Base-by-base conservation (phyloP, 2,888 invertebrate species). In the Pollenia amentaria region DNA sequence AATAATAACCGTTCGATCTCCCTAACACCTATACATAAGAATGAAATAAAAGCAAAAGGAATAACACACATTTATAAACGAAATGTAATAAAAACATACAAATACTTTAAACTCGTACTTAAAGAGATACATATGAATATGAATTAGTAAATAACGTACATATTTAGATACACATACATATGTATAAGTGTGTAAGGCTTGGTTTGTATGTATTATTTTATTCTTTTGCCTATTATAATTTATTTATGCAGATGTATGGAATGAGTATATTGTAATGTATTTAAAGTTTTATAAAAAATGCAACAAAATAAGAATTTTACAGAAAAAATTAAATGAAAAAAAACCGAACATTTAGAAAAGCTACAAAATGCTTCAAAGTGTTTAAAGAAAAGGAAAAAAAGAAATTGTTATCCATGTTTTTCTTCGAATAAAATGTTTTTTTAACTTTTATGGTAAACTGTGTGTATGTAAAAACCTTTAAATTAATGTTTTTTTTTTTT, bases 191-290 rank as follows among this genome's bases (percentile, higher is more conserved):
- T 3, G 11, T n/a, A n/a, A n/a, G n/a, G n/a, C n/a, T n/a, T n/a
- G n/a, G n/a, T n/a, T n/a, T n/a, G n/a, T 14, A 48, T 69, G 51
- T 55, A 42, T 62, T 53, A 44, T 29, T 55, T 75, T 62, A 48
- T 62, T 46, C 29, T 42, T 46, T 11, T 70, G 42, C n/a, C 55
- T 62, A 57, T 21, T 57, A 60, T 29, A 44, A 53, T 55, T 64
- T 51, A 67, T 70, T 38, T 38, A 42, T 60, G n/a, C 6, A 60
- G 18, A 16, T 65, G 29, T 29, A 4, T 29, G 29, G 29, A 29
- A 29, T 29, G 29, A 29, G 3, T 29, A 29, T 1, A 29, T 29
- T 29, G 29, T 2, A 2, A 6, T 29, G 29, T 29, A 29, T 29
- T 29, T 29, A 29, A 29, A 29, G 29, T 29, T 29, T 29, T 29